A percentile compares a stretch with the other conserved stretches of the same genome.
Conservation (phyloP, 2,797 vertebrate species). For the Megalops cyprinoides region DNA sequence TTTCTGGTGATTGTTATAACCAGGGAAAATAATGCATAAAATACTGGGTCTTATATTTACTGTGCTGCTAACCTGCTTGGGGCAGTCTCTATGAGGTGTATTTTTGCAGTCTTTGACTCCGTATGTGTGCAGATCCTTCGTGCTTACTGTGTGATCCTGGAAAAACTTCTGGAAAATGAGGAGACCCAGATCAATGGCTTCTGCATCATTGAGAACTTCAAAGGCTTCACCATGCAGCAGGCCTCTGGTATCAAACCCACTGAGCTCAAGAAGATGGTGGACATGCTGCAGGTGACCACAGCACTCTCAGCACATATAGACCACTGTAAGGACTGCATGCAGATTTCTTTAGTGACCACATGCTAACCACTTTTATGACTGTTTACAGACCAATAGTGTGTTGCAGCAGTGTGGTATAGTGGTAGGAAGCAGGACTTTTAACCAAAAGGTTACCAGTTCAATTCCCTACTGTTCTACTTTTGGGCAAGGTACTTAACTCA, state of each 20-base stretch:
- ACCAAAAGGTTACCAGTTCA: no score
- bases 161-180: slow-evolving; percentile 94
- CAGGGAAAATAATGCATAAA: no score
- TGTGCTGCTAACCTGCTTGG: no score
- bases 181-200: slow-evolving; percentile 98
- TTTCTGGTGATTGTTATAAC: no score
- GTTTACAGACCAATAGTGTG: no score
- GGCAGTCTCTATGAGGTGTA: neutral
- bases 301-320: neutral
- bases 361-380: no score
- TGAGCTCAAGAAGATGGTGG: slow-evolving; percentile 98
- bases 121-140: slow-evolving; percentile 83
- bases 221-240: slow-evolving; percentile 98
- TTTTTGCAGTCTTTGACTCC: neutral
- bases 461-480: no score
- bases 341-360: no score
- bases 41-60: no score
- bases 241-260: slow-evolving; percentile 91
- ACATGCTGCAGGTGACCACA: slow-evolving; percentile 93
- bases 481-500: no score
- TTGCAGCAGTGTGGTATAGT: no score
- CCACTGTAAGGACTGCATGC: neutral
- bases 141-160: slow-evolving; percentile 96
- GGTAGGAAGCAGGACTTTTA: no score
- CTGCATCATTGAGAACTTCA: slow-evolving; percentile 97